Evolutionary conservation across 2,797 vertebrate genomes (phyloP).

Genomic region (Crocodylus rhombifer): DNA sequence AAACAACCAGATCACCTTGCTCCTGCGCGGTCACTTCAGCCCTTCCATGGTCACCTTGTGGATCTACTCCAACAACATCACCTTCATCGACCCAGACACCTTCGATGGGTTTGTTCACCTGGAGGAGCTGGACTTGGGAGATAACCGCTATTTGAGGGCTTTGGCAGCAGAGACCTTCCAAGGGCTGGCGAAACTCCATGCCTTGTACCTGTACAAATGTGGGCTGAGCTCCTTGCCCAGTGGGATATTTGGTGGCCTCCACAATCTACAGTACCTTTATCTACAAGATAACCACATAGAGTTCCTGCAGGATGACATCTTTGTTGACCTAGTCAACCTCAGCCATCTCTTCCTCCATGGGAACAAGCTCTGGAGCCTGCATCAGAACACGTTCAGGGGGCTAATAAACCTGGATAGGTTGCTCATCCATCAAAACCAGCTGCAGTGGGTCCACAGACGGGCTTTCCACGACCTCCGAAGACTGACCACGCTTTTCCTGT

Average conservation of each 20-base stretch:
- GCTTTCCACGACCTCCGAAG: conserved; percentile 96
- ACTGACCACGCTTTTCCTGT: conserved; percentile 95
- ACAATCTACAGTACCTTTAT: conserved; percentile 98
- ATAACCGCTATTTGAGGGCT: conserved; percentile 94
- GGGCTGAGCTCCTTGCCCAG: conserved; percentile 93
- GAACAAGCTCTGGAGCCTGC: conserved; percentile 95
- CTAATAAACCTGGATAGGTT: conserved; percentile 94
- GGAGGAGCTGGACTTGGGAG: conserved; percentile 97
- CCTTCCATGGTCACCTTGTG: conserved; percentile 94
- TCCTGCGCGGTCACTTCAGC: conserved; percentile 93
- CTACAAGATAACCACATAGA: conserved; percentile 98
- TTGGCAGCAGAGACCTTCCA: conserved; percentile 95
- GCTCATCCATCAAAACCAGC: conserved; percentile 95
- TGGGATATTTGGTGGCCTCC: conserved; percentile 93
- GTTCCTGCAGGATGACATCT: conserved; percentile 96
- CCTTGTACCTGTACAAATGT: conserved; percentile 95
- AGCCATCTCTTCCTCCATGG: conserved; percentile 99
- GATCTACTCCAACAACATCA: conserved; percentile 99
- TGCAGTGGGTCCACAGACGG: conserved; percentile 93
- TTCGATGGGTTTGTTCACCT: conserved; percentile 93
- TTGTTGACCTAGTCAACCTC: conserved; percentile 96
- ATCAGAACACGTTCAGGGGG: conserved; percentile 95
- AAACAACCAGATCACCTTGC: conserved; percentile 95
- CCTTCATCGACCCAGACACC: conserved; percentile 93
- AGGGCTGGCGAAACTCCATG: conserved; percentile 92